These are phyloP conservation scores for Actinopyga echinites DNA, from an alignment of 53 echinoderm and acorn worm genomes.

Conservation along the genomic window DNA sequence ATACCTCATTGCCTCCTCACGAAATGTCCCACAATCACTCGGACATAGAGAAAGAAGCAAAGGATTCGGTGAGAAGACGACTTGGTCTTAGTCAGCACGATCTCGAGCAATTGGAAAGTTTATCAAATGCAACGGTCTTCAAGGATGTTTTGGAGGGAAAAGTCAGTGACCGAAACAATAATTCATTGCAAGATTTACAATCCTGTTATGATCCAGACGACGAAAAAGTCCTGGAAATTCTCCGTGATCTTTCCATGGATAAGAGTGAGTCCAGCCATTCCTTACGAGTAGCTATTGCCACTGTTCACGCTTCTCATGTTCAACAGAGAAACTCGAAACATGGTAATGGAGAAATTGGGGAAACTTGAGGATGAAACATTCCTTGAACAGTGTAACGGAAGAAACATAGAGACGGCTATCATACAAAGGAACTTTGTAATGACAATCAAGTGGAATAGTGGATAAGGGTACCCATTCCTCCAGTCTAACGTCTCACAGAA, in stretches of 20 bases:
- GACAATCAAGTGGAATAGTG: no score
- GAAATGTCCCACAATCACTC: not conserved
- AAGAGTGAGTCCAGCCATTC: conserved; percentile 1
- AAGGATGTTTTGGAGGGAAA: not conserved
- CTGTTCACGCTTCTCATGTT: not conserved
- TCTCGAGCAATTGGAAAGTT: not conserved
- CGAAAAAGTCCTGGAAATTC: not conserved
- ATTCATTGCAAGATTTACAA: not conserved
- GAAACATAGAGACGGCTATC: no score
- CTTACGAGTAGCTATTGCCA: conserved; percentile 25
- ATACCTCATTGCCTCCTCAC: not conserved
- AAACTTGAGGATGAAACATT: no score
- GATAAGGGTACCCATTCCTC: no score
- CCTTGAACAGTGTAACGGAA: no score
- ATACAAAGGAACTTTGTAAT: no score
- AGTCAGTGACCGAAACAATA: not conserved
- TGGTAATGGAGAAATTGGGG: not conserved
- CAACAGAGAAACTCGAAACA: not conserved
- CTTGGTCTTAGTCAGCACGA: conserved; percentile 11
- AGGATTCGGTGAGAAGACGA: conserved; percentile 15
- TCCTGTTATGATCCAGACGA: no score
- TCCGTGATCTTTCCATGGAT: conserved; percentile 11
- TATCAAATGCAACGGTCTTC: not conserved
- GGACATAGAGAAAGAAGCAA: conserved; percentile 8
- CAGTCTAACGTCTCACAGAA: no score